Conservation (phyloP, 2,113 vertebrate species). For the Centropristis striata region DNA sequence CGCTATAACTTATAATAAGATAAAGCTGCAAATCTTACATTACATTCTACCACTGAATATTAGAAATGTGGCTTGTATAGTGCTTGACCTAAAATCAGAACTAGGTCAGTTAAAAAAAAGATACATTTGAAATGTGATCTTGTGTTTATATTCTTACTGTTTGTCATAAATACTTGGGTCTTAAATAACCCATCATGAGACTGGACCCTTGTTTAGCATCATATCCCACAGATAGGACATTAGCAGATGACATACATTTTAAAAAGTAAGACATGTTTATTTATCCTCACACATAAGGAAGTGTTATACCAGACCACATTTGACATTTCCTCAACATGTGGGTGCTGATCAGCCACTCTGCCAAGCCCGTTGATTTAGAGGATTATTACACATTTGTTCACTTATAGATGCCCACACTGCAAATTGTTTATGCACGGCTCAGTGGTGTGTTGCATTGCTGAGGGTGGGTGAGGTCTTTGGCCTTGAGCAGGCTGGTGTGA, state of each 20-base stretch:
- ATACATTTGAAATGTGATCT: slow-evolving; percentile 53
- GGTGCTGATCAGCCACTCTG: background rate
- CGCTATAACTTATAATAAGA: too few relatives aligned
- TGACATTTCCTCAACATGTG: slow-evolving; percentile 25
- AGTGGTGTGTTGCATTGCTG: slow-evolving; percentile 35
- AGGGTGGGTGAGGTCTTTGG: slow-evolving; percentile 53
- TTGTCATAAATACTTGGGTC: slow-evolving; percentile 51
- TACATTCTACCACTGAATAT: background rate
- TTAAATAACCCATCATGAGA: slow-evolving; percentile 52
- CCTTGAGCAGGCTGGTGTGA: slow-evolving; percentile 50
- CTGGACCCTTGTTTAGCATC: slow-evolving; percentile 38
- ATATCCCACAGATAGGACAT: slow-evolving; percentile 3
- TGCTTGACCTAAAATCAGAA: slow-evolving; percentile 36
- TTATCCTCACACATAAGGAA: background rate
- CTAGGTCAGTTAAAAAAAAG: slow-evolving; percentile 59
- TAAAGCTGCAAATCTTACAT: too few relatives aligned
- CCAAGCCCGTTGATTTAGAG: background rate
- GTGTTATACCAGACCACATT: background rate
- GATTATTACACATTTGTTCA: background rate
- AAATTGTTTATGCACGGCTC: slow-evolving; percentile 4
- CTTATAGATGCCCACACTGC: background rate
- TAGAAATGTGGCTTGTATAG: background rate
- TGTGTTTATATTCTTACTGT: slow-evolving; percentile 56
- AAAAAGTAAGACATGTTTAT: slow-evolving; percentile 5
- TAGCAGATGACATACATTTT: background rate